Evolutionary conservation across 2,888 invertebrate species (phyloP), one percentile per base, ranked within the genome.

Genomic region (Acholoe squamosa): DNA sequence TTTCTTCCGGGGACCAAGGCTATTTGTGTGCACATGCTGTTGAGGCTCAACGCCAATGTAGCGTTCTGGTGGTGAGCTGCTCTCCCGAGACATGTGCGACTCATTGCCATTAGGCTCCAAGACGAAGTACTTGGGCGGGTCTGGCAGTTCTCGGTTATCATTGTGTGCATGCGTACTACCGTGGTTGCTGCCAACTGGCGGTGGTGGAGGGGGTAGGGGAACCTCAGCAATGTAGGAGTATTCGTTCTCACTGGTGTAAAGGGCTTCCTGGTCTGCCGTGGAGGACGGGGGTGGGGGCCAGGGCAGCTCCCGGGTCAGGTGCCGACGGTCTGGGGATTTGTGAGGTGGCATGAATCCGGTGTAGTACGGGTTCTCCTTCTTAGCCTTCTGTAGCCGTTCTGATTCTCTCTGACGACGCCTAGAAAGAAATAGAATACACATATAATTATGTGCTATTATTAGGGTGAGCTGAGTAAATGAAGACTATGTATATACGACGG

Each of bases 181-280:
- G 80, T 14, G 16, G 80, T 16, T 80, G 22, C 43, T 12, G 16
- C 7, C 10, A 52, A 34, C 52, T 5, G 90, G 77, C 51, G 90
- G 90, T 16, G 80, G 90, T 12, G 71, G 90, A 0, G 43, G 54
- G 25, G 90, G 90, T 3, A 80, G 51, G 25, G 77, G 90, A 5
- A 90, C 54, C 54, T 90, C 90, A 34, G 90, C 90, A 22, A 90
- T 90, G 90, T 90, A 90, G 28, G 90, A 90, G 77, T 90, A 90
- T 34, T 90, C 90, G 84, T 90, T 90, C 80, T 90, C 90, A 22
- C 61, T 89, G 52, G 52, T 77, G 33, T 90, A 90, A 1, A 76
- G 90, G 54, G 71, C 54, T 51, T 90, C 90, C 33, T 76, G 54
- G 43, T 90, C 90, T 14, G 19, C 25, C 25, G 25, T 51, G 86